Evolutionary conservation across 2,797 vertebrate species (phyloP).

Genomic region (Poecilia wingei): DNA sequence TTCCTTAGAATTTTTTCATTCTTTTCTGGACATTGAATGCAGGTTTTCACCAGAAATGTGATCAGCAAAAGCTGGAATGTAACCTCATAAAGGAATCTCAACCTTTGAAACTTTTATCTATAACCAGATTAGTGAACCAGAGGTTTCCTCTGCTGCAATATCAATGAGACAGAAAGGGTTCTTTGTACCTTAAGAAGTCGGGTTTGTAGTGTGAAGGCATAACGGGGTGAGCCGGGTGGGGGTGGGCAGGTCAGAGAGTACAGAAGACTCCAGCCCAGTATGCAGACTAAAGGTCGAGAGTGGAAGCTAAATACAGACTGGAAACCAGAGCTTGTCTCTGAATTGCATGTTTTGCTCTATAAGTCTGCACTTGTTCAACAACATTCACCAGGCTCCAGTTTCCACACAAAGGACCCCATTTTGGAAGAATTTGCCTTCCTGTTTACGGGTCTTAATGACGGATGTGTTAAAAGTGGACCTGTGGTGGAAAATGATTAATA

Average conservation of each 20-base stretch:
- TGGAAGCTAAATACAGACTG: background rate
- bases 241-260: background rate
- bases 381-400: conserved; percentile 3
- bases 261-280: background rate
- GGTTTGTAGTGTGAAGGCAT: background rate
- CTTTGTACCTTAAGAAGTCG: conserved; percentile 30
- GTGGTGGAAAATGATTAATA: background rate
- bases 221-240: background rate
- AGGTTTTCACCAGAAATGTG: background rate
- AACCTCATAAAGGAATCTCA: conserved; percentile 2
- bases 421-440: background rate
- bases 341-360: background rate
- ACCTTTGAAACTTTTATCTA: conserved; percentile 2
- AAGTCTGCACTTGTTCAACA: background rate
- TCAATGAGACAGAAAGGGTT: conserved; percentile 25
- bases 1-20: background rate
- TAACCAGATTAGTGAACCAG: conserved; percentile 9
- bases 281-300: conserved; percentile 11
- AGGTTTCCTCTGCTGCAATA: conserved; percentile 4
- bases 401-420: background rate
- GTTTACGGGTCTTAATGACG: background rate
- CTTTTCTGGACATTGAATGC: background rate
- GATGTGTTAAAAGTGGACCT: background rate
- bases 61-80: background rate
- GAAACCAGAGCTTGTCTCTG: conserved; percentile 7